Evolutionary conservation across 2,888 invertebrate genomes (phyloP), one percentile per base, ranked within the genome.

Genomic region (Phortica magna): DNA sequence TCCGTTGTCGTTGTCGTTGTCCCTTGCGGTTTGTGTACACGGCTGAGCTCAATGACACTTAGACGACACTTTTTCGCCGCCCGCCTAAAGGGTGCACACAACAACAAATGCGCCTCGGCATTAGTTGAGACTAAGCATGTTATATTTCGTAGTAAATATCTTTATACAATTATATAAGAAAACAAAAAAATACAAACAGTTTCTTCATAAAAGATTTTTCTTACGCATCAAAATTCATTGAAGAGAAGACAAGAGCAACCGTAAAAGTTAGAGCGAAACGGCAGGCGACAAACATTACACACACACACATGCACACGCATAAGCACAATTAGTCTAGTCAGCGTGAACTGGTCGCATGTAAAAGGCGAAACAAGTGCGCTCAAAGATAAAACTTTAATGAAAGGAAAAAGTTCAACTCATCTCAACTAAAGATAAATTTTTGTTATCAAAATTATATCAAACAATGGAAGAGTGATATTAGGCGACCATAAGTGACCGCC

Each of bases 401-500:
- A 88, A 84, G 87, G 87, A 85, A 85, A 88, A 88, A 85, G 88
- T 85, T 88, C 77, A 81, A 75, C 81, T 74, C 65, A 43, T 55
- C 71, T 48, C 41, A 71, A 42, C 78, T 73, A 77, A 76, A 80
- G 88, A 85, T 88, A 85, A 88, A 83, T 83, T 83, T n/a, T 88
- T 19, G 19, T 43, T 19, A n/a, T 55, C 55, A 55, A 17, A 53
- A 55, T 14, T 12, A 17, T 55, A 17, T 17, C 31, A 31, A n/a
- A 31, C 31, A 31, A 31, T 31, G 31, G 31, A 31, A 31, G 31
- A 4, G 3, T 31, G 2, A 2, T 31, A 0, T 17, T 55, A 55
- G 14, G 55, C 55, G 17, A 1, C 6, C n/a, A 55, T 17, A 55
- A 55, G 14, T 55, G 55, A 14, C 17, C 1, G 17, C 55, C n/a